Evolutionary conservation across 92 coral and sea anemone genomes (phyloP).

Genomic region (Parazoanthus darwini): DNA sequence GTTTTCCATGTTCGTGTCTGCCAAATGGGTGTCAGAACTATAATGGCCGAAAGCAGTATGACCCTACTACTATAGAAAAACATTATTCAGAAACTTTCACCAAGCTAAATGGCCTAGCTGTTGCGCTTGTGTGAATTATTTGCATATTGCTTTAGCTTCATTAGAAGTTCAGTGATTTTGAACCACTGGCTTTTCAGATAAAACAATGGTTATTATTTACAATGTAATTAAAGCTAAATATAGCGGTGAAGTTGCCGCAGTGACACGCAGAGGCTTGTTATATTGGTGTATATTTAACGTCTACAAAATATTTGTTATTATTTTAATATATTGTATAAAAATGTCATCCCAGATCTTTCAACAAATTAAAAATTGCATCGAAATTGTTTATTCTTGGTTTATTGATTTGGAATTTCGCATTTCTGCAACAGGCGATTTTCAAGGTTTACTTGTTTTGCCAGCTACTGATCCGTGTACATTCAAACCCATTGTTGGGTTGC

Average conservation of each 20-base stretch:
- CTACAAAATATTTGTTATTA: conserved; percentile 7
- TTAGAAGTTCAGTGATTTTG: conserved; percentile 7
- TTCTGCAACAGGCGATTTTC: not conserved
- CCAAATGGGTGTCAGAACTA: conserved; percentile 80
- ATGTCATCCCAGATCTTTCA: not conserved
- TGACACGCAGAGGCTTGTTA: conserved; percentile 22
- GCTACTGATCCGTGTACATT: not conserved
- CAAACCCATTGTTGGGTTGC: not conserved
- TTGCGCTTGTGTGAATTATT: conserved; percentile 39
- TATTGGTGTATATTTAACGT: conserved; percentile 22
- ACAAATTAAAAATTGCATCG: not conserved
- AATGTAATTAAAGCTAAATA: conserved; percentile 32
- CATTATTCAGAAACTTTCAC: conserved; percentile 91
- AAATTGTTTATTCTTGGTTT: not conserved
- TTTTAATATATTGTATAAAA: conserved; percentile 32
- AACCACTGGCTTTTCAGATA: not conserved
- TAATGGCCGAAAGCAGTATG: conserved; percentile 89
- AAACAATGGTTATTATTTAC: conserved; percentile 36
- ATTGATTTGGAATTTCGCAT: not conserved
- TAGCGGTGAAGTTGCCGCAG: conserved; percentile 38
- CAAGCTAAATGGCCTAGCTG: conserved; percentile 61
- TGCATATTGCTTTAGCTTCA: conserved; percentile 18
- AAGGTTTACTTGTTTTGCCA: not conserved
- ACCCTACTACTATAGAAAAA: conserved; percentile 69
- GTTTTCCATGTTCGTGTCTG: conserved; percentile 94